Evolutionary conservation across 2,113 vertebrate species (phyloP).

Genomic region (Melanostigma gelatinosum): DNA sequence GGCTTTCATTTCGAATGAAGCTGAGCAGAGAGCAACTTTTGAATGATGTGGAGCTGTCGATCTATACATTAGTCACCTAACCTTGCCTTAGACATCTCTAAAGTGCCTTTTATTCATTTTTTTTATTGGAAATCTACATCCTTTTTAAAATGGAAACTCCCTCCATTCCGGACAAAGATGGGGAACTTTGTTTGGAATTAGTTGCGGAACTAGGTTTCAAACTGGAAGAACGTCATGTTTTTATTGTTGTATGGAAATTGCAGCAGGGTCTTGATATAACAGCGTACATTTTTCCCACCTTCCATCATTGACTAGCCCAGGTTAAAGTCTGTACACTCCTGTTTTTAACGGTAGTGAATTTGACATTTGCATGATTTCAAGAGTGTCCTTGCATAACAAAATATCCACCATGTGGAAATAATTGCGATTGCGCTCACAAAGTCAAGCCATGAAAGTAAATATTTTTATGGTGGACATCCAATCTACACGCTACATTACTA

Average conservation of each 20-base stretch:
- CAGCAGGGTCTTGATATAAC: slow-evolving; percentile 21
- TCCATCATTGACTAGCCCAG: slow-evolving; percentile 5
- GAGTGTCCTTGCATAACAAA: slow-evolving; percentile 32
- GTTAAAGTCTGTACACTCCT: background rate
- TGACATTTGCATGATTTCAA: slow-evolving; percentile 52
- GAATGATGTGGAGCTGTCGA: background rate
- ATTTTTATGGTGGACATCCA: slow-evolving; percentile 26
- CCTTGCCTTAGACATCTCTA: slow-evolving; percentile 14
- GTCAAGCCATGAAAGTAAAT: slow-evolving; percentile 20
- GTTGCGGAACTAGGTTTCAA: slow-evolving; percentile 47
- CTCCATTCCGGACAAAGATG: slow-evolving; percentile 53
- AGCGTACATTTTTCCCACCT: slow-evolving; percentile 21
- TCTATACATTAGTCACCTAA: slow-evolving; percentile 22
- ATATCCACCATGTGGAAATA: slow-evolving; percentile 69
- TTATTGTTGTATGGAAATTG: slow-evolving; percentile 47
- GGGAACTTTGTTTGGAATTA: slow-evolving; percentile 58
- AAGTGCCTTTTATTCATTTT: slow-evolving; percentile 29
- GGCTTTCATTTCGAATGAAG: background rate
- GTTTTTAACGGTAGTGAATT: slow-evolving; percentile 12
- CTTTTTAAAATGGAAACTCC: slow-evolving; percentile 63
- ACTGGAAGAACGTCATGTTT: slow-evolving; percentile 44
- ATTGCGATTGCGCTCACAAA: slow-evolving; percentile 18
- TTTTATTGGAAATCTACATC: slow-evolving; percentile 45
- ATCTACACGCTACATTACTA: slow-evolving; percentile 2
- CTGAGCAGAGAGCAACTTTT: background rate